Evolutionary conservation across 2,797 vertebrate species (phyloP).

Genomic region (Falco peregrinus): DNA sequence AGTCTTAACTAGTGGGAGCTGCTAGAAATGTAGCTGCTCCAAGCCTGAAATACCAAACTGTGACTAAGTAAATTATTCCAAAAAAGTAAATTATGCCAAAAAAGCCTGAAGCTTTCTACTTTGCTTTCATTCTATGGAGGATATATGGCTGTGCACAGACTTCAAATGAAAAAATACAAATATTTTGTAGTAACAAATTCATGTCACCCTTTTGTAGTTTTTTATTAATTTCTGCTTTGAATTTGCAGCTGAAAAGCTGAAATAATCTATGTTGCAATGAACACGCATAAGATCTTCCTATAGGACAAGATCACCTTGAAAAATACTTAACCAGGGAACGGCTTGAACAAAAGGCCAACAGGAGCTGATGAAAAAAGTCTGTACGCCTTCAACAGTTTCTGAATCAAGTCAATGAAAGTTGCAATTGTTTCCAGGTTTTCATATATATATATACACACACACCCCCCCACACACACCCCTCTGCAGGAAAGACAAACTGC

Average conservation of each 20-base stretch:
- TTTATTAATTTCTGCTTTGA: neutral
- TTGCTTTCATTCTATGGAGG: neutral
- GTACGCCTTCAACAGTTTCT: neutral
- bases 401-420: neutral
- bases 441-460: no score
- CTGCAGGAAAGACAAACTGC: neutral
- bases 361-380: neutral
- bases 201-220: neutral
- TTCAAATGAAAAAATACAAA: neutral
- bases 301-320: neutral
- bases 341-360: neutral
- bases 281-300: neutral
- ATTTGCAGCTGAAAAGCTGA: neutral
- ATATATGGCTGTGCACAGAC: neutral
- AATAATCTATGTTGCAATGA: neutral
- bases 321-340: neutral
- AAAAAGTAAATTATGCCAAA: neutral
- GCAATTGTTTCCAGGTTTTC: neutral
- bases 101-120: neutral
- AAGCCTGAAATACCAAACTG: neutral
- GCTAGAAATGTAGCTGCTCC: neutral
- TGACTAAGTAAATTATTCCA: neutral
- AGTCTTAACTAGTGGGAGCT: neutral
- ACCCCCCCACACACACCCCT: no score
- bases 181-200: neutral